Evolutionary conservation across 1,140 invertebrate species (phyloP).

Genomic region (Luehdorfia chinensis): DNA sequence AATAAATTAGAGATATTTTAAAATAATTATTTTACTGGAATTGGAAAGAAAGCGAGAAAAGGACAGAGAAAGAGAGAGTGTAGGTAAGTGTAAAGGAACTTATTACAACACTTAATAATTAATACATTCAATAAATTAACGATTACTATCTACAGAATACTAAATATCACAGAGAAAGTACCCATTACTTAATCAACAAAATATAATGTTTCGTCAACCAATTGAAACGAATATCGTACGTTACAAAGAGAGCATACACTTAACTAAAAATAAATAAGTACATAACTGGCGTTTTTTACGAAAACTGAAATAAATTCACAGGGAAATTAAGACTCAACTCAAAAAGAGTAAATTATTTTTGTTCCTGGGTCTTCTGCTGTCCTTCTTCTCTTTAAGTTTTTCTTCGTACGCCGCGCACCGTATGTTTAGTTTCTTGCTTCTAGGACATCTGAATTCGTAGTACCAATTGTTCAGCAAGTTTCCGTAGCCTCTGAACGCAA

Average conservation of each 20-base stretch:
- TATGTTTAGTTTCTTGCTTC: constrained; percentile 44
- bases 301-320: constrained; percentile 2
- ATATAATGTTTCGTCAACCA: constrained; percentile 54
- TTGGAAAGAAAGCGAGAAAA: constrained; percentile 27
- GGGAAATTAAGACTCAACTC: constrained; percentile 28
- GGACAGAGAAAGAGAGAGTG: constrained; percentile 21
- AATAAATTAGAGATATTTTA: constrained; percentile 36
- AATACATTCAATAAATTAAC: constrained; percentile 67
- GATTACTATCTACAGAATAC: constrained; percentile 66
- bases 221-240: constrained; percentile 48
- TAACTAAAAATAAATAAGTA: constrained; percentile 63
- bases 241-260: constrained; percentile 51
- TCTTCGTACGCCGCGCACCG: constrained; percentile 39
- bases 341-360: constrained; percentile 27
- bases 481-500: constrained; percentile 56
- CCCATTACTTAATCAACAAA: constrained; percentile 72
- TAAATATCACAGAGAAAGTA: constrained; percentile 75
- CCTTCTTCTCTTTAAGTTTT: constrained; percentile 46
- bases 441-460: constrained; percentile 51
- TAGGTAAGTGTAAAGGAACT: constrained; percentile 55
- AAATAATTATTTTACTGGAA: constrained; percentile 31
- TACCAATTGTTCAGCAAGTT: constrained; percentile 66
- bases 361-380: constrained; percentile 35
- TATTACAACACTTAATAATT: constrained; percentile 49
- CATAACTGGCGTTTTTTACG: constrained; percentile 39